Percentiles rank a stretch among this genome's conserved stretches.
Conservation (phyloP, 2,113 vertebrate species). For the Chroicocephalus ridibundus region DNA sequence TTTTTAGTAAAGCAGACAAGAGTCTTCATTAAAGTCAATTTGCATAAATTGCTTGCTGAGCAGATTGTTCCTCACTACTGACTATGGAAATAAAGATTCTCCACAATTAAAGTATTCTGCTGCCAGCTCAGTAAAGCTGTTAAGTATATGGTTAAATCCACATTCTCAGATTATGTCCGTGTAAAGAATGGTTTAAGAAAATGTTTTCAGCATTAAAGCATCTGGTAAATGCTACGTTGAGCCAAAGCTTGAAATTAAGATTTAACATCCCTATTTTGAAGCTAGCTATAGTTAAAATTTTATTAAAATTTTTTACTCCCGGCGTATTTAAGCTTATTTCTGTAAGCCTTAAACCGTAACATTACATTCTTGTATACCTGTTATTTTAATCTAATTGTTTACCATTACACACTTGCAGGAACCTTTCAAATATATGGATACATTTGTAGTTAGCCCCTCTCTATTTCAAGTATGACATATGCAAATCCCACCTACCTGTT, state of each 20-base stretch:
- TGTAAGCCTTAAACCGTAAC: neutral
- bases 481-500: neutral
- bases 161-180: neutral
- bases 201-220: neutral
- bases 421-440: neutral
- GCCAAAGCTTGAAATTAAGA: neutral
- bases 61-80: neutral
- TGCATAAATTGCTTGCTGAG: neutral
- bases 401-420: neutral
- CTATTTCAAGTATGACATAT: neutral
- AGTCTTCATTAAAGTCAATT: constrained; percentile 24
- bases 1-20: constrained; percentile 1
- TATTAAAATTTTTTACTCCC: neutral
- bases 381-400: neutral
- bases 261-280: neutral
- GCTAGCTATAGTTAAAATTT: neutral
- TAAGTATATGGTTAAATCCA: neutral
- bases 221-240: neutral
- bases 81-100: neutral
- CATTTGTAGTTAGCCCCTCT: neutral
- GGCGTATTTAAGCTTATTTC: neutral
- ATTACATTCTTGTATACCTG: neutral
- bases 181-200: neutral
- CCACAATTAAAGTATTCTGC: neutral
- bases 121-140: neutral